Evolutionary conservation across 2,888 invertebrate species (phyloP), one percentile per base, ranked within the genome.

Genomic region (Protonemura montana): DNA sequence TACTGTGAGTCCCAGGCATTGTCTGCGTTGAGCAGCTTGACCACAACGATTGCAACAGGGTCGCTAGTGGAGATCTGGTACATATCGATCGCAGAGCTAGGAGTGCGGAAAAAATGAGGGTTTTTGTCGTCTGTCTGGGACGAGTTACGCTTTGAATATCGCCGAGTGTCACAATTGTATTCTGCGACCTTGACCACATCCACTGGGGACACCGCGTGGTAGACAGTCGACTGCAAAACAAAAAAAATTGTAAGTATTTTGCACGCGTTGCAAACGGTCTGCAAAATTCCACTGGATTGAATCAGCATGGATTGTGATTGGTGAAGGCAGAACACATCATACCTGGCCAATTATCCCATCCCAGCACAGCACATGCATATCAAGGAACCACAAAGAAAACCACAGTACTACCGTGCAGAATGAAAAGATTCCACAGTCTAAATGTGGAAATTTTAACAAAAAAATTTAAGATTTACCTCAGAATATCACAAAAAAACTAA

Each of bases 1-100:
- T 87, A 87, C 26, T 87, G 86, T 16, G 85, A 85, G 76, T 87
- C 87, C 59, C 78, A 78, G 28, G 82, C 85, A 27, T 25, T 59
- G 25, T 29, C 78, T 10, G 25, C 59, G 16, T 26, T 77, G 3
- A 82, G 10, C 21, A 86, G 76, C 30, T 76, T 25, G 27, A 76
- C 82, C 0, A 82, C 86, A 29, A 86, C 86, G 3, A 86, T 82
- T n/a, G n/a, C n/a, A 6, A 0, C n/a, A 21, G 26, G 27, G 10
- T 35, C 29, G 85, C 13, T 25, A 21, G 27, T 25, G 42, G 3
- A 81, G 0, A 26, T 6, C 6, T 27, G 30, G 26, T 10, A 35
- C 2, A n/a, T 25, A 1, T 29, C 1, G 1, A 29, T 6, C 21
- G 42, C 78, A 25, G 25, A 7, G 5, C 30, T 5, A 7, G 86